Evolutionary conservation across 2,888 invertebrate species (phyloP).

Genomic region (Furcula furcula): DNA sequence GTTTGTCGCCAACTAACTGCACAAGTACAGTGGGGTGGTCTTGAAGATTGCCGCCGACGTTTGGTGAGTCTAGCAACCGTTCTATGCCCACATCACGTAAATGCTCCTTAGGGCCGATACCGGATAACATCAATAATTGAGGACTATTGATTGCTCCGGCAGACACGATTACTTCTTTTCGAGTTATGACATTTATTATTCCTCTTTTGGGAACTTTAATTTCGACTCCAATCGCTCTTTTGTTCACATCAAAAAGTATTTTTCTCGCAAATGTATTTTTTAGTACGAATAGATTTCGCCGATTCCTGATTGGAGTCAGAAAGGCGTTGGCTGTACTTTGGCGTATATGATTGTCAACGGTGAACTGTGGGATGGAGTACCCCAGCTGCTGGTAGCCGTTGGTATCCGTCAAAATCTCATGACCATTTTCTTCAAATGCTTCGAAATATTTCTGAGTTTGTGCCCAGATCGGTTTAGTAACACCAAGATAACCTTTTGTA

Average conservation of each 20-base stretch:
- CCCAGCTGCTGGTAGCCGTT: slow-evolving; percentile 39
- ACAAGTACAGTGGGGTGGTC: slow-evolving; percentile 47
- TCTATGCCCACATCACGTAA: slow-evolving; percentile 35
- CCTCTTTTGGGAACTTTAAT: slow-evolving; percentile 17
- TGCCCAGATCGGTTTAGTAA: too few species aligned
- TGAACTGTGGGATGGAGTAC: slow-evolving; percentile 28
- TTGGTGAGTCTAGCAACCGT: slow-evolving; percentile 34
- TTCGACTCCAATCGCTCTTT: slow-evolving; percentile 36
- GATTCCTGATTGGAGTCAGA: slow-evolving; percentile 3
- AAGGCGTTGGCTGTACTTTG: slow-evolving; percentile 28
- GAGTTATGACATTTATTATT: slow-evolving; percentile 22
- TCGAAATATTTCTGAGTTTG: slow-evolving; percentile 46
- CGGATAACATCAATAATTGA: too few species aligned
- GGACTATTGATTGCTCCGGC: slow-evolving; percentile 44
- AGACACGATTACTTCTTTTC: slow-evolving; percentile 48
- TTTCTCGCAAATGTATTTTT: slow-evolving; percentile 11
- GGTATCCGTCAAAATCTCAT: slow-evolving; percentile 31
- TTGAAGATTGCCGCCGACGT: slow-evolving; percentile 48
- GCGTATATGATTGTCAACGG: slow-evolving; percentile 26
- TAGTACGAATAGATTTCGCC: slow-evolving; percentile 13
- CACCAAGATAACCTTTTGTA: too few species aligned
- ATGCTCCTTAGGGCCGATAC: slow-evolving; percentile 44
- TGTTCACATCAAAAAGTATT: slow-evolving; percentile 14
- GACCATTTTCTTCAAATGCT: slow-evolving; percentile 38
- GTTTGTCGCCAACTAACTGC: slow-evolving; percentile 34